A percentile compares a stretch with the other conserved stretches of the same genome.
Conservation (phyloP, 2,113 vertebrate genomes). For the Lasiurus cinereus region DNA sequence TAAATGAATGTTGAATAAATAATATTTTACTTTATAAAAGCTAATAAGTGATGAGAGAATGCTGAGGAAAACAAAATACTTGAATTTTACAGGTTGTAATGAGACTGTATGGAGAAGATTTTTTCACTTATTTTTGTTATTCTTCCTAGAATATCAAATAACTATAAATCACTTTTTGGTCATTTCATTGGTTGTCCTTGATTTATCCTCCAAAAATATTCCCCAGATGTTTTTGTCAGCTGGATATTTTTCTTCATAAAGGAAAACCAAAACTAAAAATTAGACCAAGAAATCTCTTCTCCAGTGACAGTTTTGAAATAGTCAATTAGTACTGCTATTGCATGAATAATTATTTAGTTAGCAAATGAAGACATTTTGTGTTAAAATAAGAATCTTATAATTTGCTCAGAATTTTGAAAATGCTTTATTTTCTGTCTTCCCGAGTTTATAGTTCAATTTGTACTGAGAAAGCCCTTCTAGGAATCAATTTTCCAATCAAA, state of each 20-base stretch:
- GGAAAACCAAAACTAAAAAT: slow-evolving; percentile 17
- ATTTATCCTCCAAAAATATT: neutral
- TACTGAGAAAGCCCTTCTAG: slow-evolving; percentile 42
- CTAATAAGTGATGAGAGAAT: neutral
- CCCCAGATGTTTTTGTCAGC: neutral
- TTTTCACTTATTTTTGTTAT: neutral
- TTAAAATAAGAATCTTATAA: neutral
- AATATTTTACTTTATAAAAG: neutral
- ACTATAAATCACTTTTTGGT: neutral
- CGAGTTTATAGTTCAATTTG: neutral
- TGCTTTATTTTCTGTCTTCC: neutral
- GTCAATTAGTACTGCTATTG: neutral
- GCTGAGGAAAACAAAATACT: neutral
- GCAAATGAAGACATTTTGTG: neutral
- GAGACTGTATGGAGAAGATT: neutral
- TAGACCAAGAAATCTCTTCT: neutral
- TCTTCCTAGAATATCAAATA: neutral
- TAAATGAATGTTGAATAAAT: neutral
- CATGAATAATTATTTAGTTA: slow-evolving; percentile 58
- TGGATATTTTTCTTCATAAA: neutral
- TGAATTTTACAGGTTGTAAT: neutral
- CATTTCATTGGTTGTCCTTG: neutral
- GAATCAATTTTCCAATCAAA: slow-evolving; percentile 19
- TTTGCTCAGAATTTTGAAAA: slow-evolving; percentile 39
- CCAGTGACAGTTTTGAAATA: slow-evolving; percentile 1